Conservation (phyloP, 2,888 invertebrate species). For the Drosophila pseudotakahashii region DNA sequence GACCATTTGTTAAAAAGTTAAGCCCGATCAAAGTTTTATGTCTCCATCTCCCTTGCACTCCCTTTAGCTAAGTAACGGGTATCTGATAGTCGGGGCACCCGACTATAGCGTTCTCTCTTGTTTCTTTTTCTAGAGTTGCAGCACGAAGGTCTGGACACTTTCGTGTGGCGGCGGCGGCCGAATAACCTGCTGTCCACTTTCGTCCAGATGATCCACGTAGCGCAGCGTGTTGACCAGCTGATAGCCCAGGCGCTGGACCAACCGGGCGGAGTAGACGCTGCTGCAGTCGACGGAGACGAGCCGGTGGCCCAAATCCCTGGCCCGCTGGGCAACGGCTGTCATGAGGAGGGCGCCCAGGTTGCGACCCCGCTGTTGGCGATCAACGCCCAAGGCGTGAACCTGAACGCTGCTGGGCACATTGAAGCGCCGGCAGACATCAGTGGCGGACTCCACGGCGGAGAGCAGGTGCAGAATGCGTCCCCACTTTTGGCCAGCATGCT, state of each 20-base stretch:
- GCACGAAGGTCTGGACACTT: conserved; percentile 72
- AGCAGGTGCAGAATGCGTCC: conserved; percentile 71
- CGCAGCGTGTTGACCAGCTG: conserved; percentile 67
- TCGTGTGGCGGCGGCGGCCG: conserved; percentile 74
- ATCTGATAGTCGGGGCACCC: no score
- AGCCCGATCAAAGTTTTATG: no score
- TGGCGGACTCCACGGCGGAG: conserved; percentile 69
- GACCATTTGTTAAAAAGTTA: no score
- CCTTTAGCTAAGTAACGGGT: no score
- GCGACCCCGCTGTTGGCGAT: conserved; percentile 71
- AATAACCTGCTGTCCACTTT: conserved; percentile 70
- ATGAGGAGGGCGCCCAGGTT: conserved; percentile 74
- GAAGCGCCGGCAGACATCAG: conserved; percentile 74
- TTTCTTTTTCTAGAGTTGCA: conserved; percentile 47
- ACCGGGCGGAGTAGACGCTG: conserved; percentile 76
- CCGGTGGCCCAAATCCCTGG: conserved; percentile 61
- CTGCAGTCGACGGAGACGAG: conserved; percentile 80
- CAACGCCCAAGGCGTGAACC: conserved; percentile 77
- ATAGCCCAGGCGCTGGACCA: conserved; percentile 73
- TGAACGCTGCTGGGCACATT: conserved; percentile 72
- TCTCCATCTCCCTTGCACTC: no score
- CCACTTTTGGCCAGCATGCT: conserved; percentile 74
- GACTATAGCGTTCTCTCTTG: no score
- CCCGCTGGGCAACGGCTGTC: conserved; percentile 58
- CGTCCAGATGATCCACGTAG: conserved; percentile 73